Evolutionary conservation across 2,113 vertebrate genomes (phyloP).

Genomic region (Hippocampus zosterae): DNA sequence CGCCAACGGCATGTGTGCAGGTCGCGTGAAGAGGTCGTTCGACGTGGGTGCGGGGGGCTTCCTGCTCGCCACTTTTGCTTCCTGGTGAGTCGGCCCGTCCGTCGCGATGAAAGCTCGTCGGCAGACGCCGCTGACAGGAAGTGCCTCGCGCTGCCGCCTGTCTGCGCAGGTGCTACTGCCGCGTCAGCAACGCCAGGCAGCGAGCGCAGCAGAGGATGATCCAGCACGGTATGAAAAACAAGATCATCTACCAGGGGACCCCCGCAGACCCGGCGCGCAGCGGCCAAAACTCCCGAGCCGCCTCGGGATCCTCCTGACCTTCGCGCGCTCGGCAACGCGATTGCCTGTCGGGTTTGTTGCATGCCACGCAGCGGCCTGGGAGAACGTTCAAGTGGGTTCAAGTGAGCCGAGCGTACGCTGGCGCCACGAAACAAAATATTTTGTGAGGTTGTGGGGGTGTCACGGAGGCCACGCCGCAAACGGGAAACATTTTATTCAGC

Average conservation of each 20-base stretch:
- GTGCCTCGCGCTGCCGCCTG: background rate
- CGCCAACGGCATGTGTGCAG: background rate
- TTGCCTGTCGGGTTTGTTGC: too few species aligned
- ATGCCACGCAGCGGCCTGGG: too few species aligned
- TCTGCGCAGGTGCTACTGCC: slow-evolving; percentile 4
- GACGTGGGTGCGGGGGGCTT: background rate
- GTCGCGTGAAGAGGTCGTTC: background rate
- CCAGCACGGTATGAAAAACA: background rate
- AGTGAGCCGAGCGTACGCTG: too few species aligned
- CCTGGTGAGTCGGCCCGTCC: background rate
- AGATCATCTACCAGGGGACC: slow-evolving; percentile 3
- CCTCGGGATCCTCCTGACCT: background rate
- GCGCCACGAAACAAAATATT: too few species aligned
- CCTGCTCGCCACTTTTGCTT: background rate
- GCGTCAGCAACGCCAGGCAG: background rate
- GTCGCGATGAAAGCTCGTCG: background rate
- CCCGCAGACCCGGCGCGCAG: background rate
- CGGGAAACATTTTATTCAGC: too few species aligned
- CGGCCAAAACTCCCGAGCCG: background rate
- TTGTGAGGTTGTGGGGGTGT: too few species aligned
- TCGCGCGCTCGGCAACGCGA: too few species aligned
- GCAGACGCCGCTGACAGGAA: background rate
- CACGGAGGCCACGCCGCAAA: too few species aligned
- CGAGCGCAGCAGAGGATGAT: slow-evolving; percentile 1
- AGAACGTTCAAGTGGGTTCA: too few species aligned